These are phyloP conservation scores for Embiotoca jacksoni DNA, from an alignment of 2,113 vertebrate species.

Conservation along the genomic window DNA sequence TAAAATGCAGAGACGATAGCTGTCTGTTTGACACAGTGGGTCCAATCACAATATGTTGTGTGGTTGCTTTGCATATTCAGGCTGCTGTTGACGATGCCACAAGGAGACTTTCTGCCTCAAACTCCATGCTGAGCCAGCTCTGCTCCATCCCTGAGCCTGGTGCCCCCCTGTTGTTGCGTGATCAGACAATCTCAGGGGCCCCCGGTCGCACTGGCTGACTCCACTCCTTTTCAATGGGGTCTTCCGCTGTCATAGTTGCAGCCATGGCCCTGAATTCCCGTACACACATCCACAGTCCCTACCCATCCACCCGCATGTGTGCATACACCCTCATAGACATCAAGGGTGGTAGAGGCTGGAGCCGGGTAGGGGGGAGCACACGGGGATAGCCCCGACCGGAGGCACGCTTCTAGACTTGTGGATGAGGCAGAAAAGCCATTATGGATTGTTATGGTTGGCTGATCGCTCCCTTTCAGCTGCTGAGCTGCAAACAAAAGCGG, in stretches of 20 bases:
- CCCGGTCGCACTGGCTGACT: constrained; percentile 69
- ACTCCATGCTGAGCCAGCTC: constrained; percentile 21
- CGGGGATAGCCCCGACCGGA: constrained; percentile 76
- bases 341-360: constrained; percentile 47
- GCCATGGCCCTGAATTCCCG: constrained; percentile 55
- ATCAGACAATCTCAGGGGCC: constrained; percentile 76
- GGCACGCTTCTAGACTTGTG: constrained; percentile 86
- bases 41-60: too few species aligned
- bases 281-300: constrained; percentile 23
- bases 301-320: constrained; percentile 3
- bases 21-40: too few species aligned
- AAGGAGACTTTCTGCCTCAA: background rate
- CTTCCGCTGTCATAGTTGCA: constrained; percentile 78
- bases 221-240: constrained; percentile 73
- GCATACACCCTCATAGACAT: constrained; percentile 42
- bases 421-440: constrained; percentile 85
- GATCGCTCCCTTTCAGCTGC: constrained; percentile 81
- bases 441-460: constrained; percentile 84
- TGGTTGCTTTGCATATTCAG: background rate
- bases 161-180: constrained; percentile 63
- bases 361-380: constrained; percentile 10
- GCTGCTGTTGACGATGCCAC: background rate
- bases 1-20: too few species aligned
- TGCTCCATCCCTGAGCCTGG: constrained; percentile 8
- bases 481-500: constrained; percentile 83